Evolutionary conservation across 2,797 vertebrate genomes (phyloP).

Genomic region (Oceanodroma leucorhoa): DNA sequence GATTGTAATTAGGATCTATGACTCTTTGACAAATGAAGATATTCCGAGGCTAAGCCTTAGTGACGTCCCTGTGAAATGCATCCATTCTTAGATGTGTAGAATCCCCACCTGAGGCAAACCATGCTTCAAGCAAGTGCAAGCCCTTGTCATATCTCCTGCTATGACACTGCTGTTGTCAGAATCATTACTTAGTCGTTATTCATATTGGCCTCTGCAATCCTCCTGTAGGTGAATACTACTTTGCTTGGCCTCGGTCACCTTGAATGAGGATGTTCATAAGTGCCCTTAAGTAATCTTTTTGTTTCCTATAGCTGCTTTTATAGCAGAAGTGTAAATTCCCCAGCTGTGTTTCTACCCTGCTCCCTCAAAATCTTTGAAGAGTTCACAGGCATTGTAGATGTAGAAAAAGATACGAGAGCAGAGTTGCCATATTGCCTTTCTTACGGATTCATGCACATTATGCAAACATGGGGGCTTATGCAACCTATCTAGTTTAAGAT

Average conservation of each 20-base stretch:
- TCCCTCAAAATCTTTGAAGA: not conserved
- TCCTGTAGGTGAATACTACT: not conserved
- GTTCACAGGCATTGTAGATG: not conserved
- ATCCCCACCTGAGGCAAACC: not conserved
- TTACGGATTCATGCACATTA: accelerated
- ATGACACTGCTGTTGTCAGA: not conserved
- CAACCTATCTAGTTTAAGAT: not conserved
- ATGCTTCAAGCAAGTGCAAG: not conserved
- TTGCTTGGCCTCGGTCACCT: not conserved
- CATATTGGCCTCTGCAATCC: not conserved
- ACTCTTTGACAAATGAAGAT: not conserved
- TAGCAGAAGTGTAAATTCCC: not conserved
- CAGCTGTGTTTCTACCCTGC: not conserved
- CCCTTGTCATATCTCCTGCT: not conserved
- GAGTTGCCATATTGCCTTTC: not conserved
- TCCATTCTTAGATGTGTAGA: not conserved
- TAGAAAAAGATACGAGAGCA: accelerated
- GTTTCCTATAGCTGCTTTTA: not conserved
- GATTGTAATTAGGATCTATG: not conserved
- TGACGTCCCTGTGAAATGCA: not conserved
- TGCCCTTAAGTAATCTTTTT: not conserved
- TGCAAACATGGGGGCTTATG: not conserved
- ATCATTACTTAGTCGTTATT: not conserved
- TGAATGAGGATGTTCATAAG: not conserved
- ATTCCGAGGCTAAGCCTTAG: not conserved